Conservation (phyloP, 2,113 vertebrate genomes). For the Hiodon alosoides region DNA sequence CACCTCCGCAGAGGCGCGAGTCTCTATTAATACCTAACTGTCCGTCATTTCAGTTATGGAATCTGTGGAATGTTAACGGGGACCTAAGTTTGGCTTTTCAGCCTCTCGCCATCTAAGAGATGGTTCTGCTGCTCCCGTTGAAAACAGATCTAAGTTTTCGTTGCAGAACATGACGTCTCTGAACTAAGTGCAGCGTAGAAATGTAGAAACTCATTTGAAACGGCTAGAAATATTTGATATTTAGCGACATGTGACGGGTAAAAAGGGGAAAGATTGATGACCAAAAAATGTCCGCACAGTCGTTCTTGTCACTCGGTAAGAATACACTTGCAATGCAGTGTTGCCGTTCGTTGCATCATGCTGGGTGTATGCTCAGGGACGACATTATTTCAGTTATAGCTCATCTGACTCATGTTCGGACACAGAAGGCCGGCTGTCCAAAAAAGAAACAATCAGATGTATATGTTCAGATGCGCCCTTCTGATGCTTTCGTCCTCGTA, state of each 20-base stretch:
- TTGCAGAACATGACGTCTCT: neutral
- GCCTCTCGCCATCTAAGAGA: conserved; percentile 21
- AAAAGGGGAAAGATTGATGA: conserved; percentile 51
- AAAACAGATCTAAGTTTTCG: conserved; percentile 1
- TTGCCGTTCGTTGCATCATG: conserved; percentile 62
- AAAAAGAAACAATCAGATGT: conserved; percentile 2
- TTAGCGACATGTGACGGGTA: conserved; percentile 37
- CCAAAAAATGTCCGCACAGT: conserved; percentile 42
- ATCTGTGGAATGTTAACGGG: conserved; percentile 23
- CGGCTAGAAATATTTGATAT: neutral
- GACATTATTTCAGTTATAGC: conserved; percentile 38
- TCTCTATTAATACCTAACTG: conserved; percentile 42
- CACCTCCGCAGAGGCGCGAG: conserved; percentile 17
- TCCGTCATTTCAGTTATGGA: conserved; percentile 28
- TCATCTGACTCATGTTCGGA: conserved; percentile 24
- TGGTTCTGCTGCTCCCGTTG: neutral
- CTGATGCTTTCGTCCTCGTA: too few species aligned
- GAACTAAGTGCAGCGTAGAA: neutral
- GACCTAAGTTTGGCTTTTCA: conserved; percentile 14
- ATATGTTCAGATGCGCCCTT: neutral
- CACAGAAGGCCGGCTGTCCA: neutral
- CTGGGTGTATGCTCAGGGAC: conserved; percentile 37
- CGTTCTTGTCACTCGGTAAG: conserved; percentile 44
- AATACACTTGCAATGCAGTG: conserved; percentile 31
- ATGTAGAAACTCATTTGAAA: neutral